Evolutionary conservation across 2,888 invertebrate species (phyloP), one percentile per base, ranked within the genome.

Genomic region (Chirona hameri): DNA sequence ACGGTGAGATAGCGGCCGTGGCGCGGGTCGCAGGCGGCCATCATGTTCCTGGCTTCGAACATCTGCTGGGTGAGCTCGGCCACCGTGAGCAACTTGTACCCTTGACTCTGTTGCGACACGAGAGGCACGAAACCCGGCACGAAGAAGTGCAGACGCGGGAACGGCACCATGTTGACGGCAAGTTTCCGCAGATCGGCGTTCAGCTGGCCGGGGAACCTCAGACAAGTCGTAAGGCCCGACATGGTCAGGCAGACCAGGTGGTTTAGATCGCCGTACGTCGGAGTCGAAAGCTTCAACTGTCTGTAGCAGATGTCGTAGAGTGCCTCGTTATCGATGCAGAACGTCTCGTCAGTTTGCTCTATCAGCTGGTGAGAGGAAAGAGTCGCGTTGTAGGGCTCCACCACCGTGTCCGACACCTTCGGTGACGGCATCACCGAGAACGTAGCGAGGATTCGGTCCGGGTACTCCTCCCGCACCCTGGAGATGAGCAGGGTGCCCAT

Each of bases 401-500:
- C 89, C 24, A 89, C 89, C 27, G 89, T 89, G 85, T 89, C 89
- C 15, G 88, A 88, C 69, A 91, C 93, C 91, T 95, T 95, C 21
- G 95, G 94, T 10, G 94, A 94, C 29, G 95, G 95, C 86, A 94
- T 92, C 80, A 95, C 94, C 81, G 93, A 93, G 89, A 93, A 95
- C 0, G 94, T 93, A 87, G 91, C 93, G 90, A 95, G 93, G 86
- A 95, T 95, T 86, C 94, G 90, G 88, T 95, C 95, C 0, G 95
- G 95, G 87, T 94, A 95, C 88, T 95, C 95, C 88, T 95, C 94
- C 27, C 94, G 93, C 89, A 98, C 97, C 90, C 98, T 98, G 86
- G 96, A 96, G 88, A 98, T 98, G 85, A 98, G 92, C 84, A 98
- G 91, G 84, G 98, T 98, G 86, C 97, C 98, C 94, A 98, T 94